Evolutionary conservation across 2,888 invertebrate species (phyloP).

Genomic region (Plagiodera versicolora): DNA sequence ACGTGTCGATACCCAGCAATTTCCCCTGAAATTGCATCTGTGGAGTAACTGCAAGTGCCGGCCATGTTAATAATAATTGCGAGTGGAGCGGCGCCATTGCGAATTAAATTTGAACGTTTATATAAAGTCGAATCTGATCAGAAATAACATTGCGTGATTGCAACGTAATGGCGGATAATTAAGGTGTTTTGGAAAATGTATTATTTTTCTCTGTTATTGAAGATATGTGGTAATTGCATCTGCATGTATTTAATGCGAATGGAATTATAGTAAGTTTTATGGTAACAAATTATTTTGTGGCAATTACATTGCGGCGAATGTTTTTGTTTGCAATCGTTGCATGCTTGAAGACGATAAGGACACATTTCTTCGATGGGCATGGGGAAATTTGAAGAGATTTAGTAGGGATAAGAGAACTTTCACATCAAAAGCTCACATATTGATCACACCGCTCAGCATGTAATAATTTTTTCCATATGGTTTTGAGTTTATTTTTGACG

Average conservation of each 20-base stretch:
- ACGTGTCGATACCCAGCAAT: constrained; percentile 28
- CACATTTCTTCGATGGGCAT: neutral
- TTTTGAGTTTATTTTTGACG: too few species aligned
- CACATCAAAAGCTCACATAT: too few species aligned
- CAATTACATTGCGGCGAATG: neutral
- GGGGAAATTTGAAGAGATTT: neutral
- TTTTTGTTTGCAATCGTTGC: neutral
- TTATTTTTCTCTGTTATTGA: constrained; percentile 23
- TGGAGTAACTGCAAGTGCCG: constrained; percentile 24
- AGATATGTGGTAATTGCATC: constrained; percentile 21
- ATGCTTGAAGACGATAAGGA: neutral
- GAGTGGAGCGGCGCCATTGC: constrained; percentile 30
- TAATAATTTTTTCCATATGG: too few species aligned
- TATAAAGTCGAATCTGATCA: constrained; percentile 37
- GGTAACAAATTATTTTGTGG: constrained; percentile 4
- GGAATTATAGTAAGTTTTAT: constrained; percentile 21
- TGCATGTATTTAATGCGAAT: constrained; percentile 26
- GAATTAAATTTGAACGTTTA: constrained; percentile 33
- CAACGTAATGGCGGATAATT: constrained; percentile 39
- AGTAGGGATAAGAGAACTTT: neutral
- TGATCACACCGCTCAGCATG: too few species aligned
- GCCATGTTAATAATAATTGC: constrained; percentile 28
- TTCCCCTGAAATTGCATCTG: constrained; percentile 21
- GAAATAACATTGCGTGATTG: constrained; percentile 37
- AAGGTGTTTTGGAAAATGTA: constrained; percentile 29